These are phyloP conservation scores for Syndactyla subalaris DNA, from an alignment of 2,797 vertebrate species.

Conservation along the genomic window DNA sequence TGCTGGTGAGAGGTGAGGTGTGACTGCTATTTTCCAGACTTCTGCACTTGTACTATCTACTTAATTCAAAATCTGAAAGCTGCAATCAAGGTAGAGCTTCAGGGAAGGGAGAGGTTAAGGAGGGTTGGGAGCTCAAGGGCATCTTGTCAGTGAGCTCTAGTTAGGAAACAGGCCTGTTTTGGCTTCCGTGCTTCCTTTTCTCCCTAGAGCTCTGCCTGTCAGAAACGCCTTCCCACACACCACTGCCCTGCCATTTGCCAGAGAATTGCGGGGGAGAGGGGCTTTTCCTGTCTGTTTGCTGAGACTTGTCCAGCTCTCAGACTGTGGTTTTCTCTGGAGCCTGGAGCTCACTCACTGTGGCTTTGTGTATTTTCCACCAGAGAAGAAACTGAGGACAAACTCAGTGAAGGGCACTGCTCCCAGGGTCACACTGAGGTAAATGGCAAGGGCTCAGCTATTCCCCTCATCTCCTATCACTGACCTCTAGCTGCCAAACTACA, in stretches of 20 bases:
- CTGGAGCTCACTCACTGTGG: constrained; percentile 46
- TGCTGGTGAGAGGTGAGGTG: not conserved
- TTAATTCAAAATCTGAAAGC: not conserved
- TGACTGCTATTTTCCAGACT: not conserved
- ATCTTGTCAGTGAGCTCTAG: constrained; percentile 61
- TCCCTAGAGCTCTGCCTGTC: constrained; percentile 74
- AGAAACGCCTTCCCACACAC: constrained; percentile 75
- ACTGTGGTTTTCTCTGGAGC: constrained; percentile 71
- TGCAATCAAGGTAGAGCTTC: constrained; percentile 33
- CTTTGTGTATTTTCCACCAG: constrained; percentile 62
- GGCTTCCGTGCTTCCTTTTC: constrained; percentile 58
- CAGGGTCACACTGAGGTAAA: constrained; percentile 21
- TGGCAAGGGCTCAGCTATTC: not conserved
- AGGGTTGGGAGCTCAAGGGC: constrained; percentile 9
- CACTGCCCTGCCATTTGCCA: constrained; percentile 64
- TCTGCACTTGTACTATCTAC: not conserved
- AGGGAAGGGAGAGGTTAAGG: constrained; percentile 59
- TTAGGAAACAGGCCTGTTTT: constrained; percentile 66
- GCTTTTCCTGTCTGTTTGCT: constrained; percentile 74
- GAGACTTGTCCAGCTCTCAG: constrained; percentile 66
- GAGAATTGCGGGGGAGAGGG: constrained; percentile 74
- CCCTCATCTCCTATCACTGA: not conserved
- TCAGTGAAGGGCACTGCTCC: constrained; percentile 2
- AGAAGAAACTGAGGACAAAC: constrained; percentile 32
- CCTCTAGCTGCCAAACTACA: not conserved